phyloP scores from a whole-genome alignment of 2,888 invertebrate genomes.

The Agriopis aurantiaria region DNA sequence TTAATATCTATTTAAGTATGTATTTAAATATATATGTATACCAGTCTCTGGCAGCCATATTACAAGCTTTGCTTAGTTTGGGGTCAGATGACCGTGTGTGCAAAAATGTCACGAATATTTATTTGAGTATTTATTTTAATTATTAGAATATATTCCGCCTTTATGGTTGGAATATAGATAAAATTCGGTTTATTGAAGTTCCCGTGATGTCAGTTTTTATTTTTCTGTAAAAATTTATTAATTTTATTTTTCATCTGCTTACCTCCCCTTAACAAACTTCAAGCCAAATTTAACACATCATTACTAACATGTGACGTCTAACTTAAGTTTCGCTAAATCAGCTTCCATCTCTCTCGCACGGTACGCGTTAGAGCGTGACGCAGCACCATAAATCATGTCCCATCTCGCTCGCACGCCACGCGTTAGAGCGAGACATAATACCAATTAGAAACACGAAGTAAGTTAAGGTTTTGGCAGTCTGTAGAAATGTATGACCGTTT shows the following conservation, averaged over 20 bases:
- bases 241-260: background rate
- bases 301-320: constrained; percentile 80
- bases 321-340: constrained; percentile 58
- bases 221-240: background rate
- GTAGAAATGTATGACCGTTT: constrained; percentile 4
- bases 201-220: too few species aligned
- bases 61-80: too few species aligned
- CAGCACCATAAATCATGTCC: constrained; percentile 55
- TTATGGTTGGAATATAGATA: too few species aligned
- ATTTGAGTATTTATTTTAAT: too few species aligned
- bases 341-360: constrained; percentile 52
- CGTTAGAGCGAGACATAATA: constrained; percentile 8
- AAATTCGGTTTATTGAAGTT: too few species aligned
- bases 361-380: constrained; percentile 4
- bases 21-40: too few species aligned
- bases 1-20: too few species aligned
- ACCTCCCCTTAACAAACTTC: constrained; percentile 66
- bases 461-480: constrained; percentile 47
- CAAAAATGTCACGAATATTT: too few species aligned
- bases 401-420: constrained; percentile 51
- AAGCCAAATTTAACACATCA: constrained; percentile 67
- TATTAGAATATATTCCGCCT: too few species aligned
- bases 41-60: too few species aligned
- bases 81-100: too few species aligned
- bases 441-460: constrained; percentile 46